These are phyloP conservation scores for Rhagonycha fulva DNA, from an alignment of 2,888 invertebrate species.

Conservation along the genomic window DNA sequence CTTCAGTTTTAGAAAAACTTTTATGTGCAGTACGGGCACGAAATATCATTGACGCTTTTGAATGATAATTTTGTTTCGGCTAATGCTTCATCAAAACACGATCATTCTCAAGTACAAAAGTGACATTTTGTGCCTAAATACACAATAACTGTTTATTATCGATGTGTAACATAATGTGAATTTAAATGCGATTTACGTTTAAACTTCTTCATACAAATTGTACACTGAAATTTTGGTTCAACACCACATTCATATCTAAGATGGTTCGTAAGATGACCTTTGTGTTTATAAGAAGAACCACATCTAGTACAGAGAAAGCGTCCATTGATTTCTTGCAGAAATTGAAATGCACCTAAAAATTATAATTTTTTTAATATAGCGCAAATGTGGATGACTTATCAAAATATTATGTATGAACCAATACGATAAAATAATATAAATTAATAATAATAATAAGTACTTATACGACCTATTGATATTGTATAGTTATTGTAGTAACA, in stretches of 20 bases:
- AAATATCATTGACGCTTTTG: too few species aligned
- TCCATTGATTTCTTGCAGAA: constrained; percentile 1
- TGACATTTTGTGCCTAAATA: neutral
- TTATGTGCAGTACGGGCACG: too few species aligned
- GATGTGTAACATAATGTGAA: neutral
- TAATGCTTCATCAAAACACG: too few species aligned
- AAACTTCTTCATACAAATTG: constrained; percentile 42
- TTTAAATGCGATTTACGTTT: constrained; percentile 23
- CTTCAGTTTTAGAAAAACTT: too few species aligned
- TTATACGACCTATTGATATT: neutral
- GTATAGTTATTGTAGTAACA: too few species aligned
- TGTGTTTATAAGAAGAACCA: constrained; percentile 24
- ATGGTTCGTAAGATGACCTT: constrained; percentile 30
- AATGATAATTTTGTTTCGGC: too few species aligned
- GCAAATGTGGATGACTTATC: too few species aligned
- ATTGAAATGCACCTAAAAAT: neutral
- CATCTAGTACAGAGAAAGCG: constrained; percentile 10
- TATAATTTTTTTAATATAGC: neutral
- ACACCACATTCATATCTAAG: constrained; percentile 34
- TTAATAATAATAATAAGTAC: neutral
- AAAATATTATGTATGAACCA: neutral
- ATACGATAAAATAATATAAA: neutral
- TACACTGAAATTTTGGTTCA: constrained; percentile 36
- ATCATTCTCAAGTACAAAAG: too few species aligned
- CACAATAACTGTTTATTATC: neutral